Base-by-base conservation (phyloP, 2,888 invertebrate species). In the Eutolmus rufibarbis region DNA sequence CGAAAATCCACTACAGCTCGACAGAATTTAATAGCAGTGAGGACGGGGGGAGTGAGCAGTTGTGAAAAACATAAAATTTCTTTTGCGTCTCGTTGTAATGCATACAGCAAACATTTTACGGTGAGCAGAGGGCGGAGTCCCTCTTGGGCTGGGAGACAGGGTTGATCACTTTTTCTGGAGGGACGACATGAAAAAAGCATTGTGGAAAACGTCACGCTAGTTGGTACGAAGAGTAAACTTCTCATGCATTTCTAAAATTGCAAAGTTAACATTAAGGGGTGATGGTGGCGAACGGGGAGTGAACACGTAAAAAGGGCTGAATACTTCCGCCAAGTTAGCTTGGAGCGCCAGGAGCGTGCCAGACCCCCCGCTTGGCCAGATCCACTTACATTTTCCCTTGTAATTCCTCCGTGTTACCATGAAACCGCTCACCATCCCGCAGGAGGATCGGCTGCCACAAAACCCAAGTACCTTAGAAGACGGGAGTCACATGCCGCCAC, bases 191-290 rank as follows among this genome's bases (percentile, higher is more conserved):
- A 66, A 74, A 46, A 40, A 84, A 46, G 43, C 74, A 85, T 46
- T 74, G 43, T 74, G 46, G 46, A 85, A 85, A 74, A 74, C 46
- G 74, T 74, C 85, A 74, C 85, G 43, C 28, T 85, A 43, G 74
- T 43, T 85, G 74, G n/a, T 85, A 74, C 34, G 82, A 57, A 66
- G 82, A 82, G 37, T 66, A 82, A 82, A 57, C 82, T 66, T 82
- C 56, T 82, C 82, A 82, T 82, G 82, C 66, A 82, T 82, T 85
- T 85, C 85, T 85, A 85, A 85, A 85, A 85, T 85, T 85, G 85
- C 85, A 74, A 85, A 74, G 85, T 74, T 85, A 85, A 85, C 85
- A 85, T 74, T 82, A 37, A 14, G 16, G 43, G 66, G 57, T 28
- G 37, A 31, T 12, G n/a, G 66, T 34, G 84, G 43, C 43, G 23